Evolutionary conservation across 2,888 invertebrate genomes (phyloP), one percentile per base, ranked within the genome.

Genomic region (Sisyra terminalis): DNA sequence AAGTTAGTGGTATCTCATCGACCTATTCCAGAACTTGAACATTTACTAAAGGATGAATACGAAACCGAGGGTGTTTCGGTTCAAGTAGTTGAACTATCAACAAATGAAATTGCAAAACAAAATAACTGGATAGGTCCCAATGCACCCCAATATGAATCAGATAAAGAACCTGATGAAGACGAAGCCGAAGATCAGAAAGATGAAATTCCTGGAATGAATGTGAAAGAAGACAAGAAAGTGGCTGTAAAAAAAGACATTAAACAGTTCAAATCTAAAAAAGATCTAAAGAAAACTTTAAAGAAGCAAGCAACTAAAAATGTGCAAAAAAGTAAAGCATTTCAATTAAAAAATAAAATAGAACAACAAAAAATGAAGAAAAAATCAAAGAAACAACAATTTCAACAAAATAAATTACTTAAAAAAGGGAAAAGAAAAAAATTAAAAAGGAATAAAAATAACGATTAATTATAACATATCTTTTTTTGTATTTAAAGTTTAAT

Each of bases 1-100:
- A 78, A 79, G 49, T 62, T 82, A 39, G 72, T 83, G 5, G 71
- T 78, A n/a, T 78, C 82, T 0, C 75, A 71, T 52, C 70, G 77
- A 40, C 75, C 78, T 0, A 66, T 80, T 48, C 79, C 80, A 34
- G 80, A 80, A 54, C 60, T 81, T 48, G 76, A 79, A 54, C 67
- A 79, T 51, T 59, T 79, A 42, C 59, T 80, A 4, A 67, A 73
- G 51, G 73, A 81, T 36, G 78, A 82, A 53, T 82, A 80, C 59
- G 78, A 85, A 58, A 75, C 81, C 51, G 78, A 78, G 31, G 75
- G 80, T 56, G 83, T 83, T 0, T 79, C 78, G 49, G 82, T 87
- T 0, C 82, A 80, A 65, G 78, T 87, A 46, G 70, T 79, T 1
- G 83, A 86, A 56, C 60, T 87, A 7, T 75, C 81, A 13, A 65